These are phyloP conservation scores for Xiphydria camelus DNA, from an alignment of 2,888 invertebrate species.

Conservation along the genomic window DNA sequence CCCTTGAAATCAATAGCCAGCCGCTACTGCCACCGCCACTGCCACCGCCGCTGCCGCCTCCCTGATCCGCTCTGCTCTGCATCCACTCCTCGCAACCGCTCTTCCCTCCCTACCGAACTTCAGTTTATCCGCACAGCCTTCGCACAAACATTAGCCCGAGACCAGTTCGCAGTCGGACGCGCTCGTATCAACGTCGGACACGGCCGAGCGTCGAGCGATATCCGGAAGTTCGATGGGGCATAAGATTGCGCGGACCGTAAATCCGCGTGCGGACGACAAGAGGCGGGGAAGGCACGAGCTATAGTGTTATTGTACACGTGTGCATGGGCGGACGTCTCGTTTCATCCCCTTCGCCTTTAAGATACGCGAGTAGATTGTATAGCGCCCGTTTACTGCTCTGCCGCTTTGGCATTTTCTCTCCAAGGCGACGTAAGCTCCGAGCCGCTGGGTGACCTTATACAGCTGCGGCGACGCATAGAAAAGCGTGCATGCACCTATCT, in stretches of 20 bases:
- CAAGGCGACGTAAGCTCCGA: background rate
- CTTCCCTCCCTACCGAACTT: conserved; percentile 16
- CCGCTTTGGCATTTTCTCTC: conserved; percentile 21
- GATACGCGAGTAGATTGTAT: conserved; percentile 48
- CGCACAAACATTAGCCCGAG: conserved; percentile 1
- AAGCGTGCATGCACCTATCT: too few species aligned
- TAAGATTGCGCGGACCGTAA: too few species aligned
- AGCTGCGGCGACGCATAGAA: too few species aligned
- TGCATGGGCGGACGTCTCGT: too few species aligned
- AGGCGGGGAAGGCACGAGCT: too few species aligned
- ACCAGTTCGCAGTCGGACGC: background rate
- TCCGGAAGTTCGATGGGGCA: too few species aligned
- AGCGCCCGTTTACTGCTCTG: conserved; percentile 19
- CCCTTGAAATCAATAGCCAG: conserved; percentile 58
- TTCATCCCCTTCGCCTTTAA: too few species aligned
- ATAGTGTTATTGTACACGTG: too few species aligned
- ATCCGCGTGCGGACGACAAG: too few species aligned
- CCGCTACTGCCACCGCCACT: conserved; percentile 54
- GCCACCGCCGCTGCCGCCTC: conserved; percentile 13
- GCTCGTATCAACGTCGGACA: background rate
- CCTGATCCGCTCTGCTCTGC: conserved; percentile 29
- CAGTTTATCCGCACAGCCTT: conserved; percentile 32
- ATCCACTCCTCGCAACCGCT: conserved; percentile 30
- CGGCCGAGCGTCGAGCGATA: too few species aligned
- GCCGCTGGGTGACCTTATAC: too few species aligned